phyloP scores from a whole-genome alignment of 2,888 invertebrate species.

The Dione vanillae region DNA sequence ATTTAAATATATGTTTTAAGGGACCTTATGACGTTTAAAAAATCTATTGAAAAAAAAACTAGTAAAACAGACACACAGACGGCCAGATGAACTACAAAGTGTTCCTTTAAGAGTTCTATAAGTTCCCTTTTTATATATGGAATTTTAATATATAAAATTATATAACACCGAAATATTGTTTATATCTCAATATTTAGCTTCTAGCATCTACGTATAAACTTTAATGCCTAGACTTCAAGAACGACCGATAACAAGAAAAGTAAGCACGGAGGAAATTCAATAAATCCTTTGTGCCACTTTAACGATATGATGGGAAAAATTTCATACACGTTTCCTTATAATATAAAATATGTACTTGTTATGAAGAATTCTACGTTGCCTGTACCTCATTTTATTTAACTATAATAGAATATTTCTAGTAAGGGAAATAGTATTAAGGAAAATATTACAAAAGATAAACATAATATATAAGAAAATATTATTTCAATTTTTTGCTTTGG shows the following conservation, averaged over 20 bases:
- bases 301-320: conserved; percentile 25
- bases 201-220: not conserved
- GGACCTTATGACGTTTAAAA: no score
- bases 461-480: no score
- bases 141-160: not conserved
- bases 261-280: conserved; percentile 15
- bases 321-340: conserved; percentile 4
- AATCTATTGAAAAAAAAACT: no score
- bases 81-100: no score
- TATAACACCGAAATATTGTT: not conserved
- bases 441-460: no score
- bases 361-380: not conserved
- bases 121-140: no score
- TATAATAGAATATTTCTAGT: no score
- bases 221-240: not conserved
- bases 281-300: conserved; percentile 11
- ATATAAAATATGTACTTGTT: not conserved
- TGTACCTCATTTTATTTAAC: not conserved
- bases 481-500: no score
- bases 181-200: not conserved
- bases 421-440: no score
- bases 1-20: no score
- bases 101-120: no score
- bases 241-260: conserved; percentile 5
- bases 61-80: no score